Evolutionary conservation across 2,113 vertebrate species (phyloP), one percentile per base, ranked within the genome.

Genomic region (Amia ocellicauda): DNA sequence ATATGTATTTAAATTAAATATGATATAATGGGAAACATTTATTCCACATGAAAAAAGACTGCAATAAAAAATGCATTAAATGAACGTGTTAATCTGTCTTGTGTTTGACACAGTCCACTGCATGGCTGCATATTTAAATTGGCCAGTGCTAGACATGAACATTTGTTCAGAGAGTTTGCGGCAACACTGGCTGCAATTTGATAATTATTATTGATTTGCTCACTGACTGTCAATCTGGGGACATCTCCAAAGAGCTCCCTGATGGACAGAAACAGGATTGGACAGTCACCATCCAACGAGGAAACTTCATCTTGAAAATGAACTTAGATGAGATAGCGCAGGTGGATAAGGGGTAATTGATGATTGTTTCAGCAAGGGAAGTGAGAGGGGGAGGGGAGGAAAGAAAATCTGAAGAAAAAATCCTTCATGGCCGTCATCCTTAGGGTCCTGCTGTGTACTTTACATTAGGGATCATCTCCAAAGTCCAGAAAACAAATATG

Each of bases 181-280:
- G 76, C 79, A 80, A 80, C 78, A 17, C 86, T 88, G 90, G 90
- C 87, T 91, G 88, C 88, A 83, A 86, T 87, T 83, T 88, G 90
- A 94, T 95, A 93, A 95, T 95, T 94, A 93, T 95, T 96, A 97
- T 97, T 94, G 93, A 97, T 97, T 93, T 88, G 43, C 88, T 90
- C 91, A 88, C 85, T 83, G 88, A 73, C 91, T 94, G 91, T 94
- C 95, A 94, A 84, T 94, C 93, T 85, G 61, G 75, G 78, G 86
- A 90, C 80, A 80, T 88, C 69, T 74, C 81, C 79, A 65, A 89
- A 82, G 85, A 86, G 85, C 83, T 60, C 84, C 69, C 68, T 94
- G 93, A 94, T 89, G 90, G 94, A 95, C 93, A 93, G 92, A 86
- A 87, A 90, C 77, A 81, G 91, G 91, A 92, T 88, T 93, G 92